A percentile compares a stretch with the other conserved stretches of the same genome.
phyloP scores from a whole-genome alignment of 2,797 vertebrate genomes.

The Rousettus madagascariensis region DNA sequence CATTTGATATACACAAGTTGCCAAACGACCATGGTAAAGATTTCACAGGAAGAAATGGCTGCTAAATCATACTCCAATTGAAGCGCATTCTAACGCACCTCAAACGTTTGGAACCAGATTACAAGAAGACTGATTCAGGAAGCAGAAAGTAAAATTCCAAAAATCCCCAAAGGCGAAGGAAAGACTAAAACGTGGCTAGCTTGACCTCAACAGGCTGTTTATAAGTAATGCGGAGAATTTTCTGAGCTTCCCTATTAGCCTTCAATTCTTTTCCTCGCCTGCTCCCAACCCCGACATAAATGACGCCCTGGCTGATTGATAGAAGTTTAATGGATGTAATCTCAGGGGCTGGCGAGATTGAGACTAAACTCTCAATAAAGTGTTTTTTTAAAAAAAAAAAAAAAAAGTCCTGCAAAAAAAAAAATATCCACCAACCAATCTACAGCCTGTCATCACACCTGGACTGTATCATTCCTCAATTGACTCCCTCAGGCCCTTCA shows the following conservation, averaged over 20 bases:
- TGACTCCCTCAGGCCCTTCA: neutral
- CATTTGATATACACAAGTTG: neutral
- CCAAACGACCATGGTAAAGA: conserved; percentile 34
- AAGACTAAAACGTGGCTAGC: conserved; percentile 62
- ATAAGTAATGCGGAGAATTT: conserved; percentile 78
- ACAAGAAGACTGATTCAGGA: neutral
- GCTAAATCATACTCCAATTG: conserved; percentile 46
- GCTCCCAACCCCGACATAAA: conserved; percentile 32
- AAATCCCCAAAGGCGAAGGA: conserved; percentile 2
- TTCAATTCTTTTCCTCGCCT: conserved; percentile 62
- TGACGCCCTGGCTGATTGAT: neutral
- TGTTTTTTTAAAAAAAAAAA: neutral
- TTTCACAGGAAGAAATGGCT: conserved; percentile 68
- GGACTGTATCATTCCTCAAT: neutral
- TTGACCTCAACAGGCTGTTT: conserved; percentile 74
- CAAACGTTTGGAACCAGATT: conserved; percentile 51
- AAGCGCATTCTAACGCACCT: conserved; percentile 40
- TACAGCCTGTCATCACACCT: conserved; percentile 12
- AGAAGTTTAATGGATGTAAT: conserved; percentile 76
- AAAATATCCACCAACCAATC: neutral
- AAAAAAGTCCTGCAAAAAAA: conserved; percentile 38
- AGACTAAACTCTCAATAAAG: conserved; percentile 62
- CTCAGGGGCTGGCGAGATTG: neutral
- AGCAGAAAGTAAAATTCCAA: conserved; percentile 57
- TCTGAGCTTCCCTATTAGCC: conserved; percentile 38